Evolutionary conservation across 2,113 vertebrate species (phyloP).

Genomic region (Chunga burmeisteri): DNA sequence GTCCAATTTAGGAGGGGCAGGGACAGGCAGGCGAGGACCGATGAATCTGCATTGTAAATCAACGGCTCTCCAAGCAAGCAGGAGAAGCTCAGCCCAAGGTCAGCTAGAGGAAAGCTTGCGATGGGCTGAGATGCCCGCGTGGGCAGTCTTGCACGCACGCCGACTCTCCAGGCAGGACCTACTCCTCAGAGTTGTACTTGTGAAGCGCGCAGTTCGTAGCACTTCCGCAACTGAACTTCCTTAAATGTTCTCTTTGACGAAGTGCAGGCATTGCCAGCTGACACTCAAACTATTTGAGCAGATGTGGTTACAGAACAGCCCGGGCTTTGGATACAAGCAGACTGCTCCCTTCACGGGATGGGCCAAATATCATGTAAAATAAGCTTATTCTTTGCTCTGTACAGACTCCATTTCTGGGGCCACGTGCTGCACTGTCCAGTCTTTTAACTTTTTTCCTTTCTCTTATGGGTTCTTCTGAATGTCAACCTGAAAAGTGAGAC

Average conservation of each 20-base stretch:
- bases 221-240: conserved; percentile 68
- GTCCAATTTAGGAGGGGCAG: conserved; percentile 17
- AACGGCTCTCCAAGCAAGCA: conserved; percentile 22
- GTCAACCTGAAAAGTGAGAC: background rate
- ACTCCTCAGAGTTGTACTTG: background rate
- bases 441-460: background rate
- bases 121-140: background rate
- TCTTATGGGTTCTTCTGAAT: background rate
- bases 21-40: background rate
- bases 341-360: conserved; percentile 17
- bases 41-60: conserved; percentile 78
- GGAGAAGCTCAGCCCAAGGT: background rate
- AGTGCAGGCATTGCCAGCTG: conserved; percentile 17
- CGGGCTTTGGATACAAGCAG: background rate
- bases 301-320: background rate
- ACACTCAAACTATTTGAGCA: conserved; percentile 1
- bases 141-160: background rate
- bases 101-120: background rate
- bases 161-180: background rate
- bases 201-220: background rate
- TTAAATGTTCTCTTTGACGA: conserved; percentile 40
- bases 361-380: background rate
- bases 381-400: background rate
- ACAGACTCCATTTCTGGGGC: background rate
- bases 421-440: background rate